Evolutionary conservation across 2,113 vertebrate genomes (phyloP), one percentile per base, ranked within the genome.

Genomic region (Conger conger): DNA sequence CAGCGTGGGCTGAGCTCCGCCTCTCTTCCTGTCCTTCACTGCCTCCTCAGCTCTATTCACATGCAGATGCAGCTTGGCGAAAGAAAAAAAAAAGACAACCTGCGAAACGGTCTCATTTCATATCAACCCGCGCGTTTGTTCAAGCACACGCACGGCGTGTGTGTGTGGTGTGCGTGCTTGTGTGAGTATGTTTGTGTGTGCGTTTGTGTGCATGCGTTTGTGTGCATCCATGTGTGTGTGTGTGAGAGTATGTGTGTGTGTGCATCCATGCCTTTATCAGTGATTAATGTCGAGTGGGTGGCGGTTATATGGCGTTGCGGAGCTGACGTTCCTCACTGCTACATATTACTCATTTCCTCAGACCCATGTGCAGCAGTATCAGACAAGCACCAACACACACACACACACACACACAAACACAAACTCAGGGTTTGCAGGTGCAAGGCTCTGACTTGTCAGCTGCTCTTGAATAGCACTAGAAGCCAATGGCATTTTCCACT

Each of bases 271-370:
- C 50, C 27, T 79, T 37, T 80, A 20, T 36, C 50, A 18, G 83
- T 84, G 83, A 84, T 77, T 84, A 84, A 84, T 84, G 83, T 15
- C 7, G 83, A 80, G 83, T 84, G 83, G 83, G 83, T 33, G 83
- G 53, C 54, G 13, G 36, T 35, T 42, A 38, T 50, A 77, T 84
- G 83, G 76, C n/a, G 37, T n/a, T 60, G 83, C 50, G 38, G 45
- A 84, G 83, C 83, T 80, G 83, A 60, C 35, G 30, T 79, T 84
- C 83, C 76, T 79, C 83, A 79, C 50, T 77, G 73, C 45, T 37
- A 77, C 42, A 50, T 84, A 79, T 80, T 80, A 84, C 77, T 84
- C 83, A 84, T 35, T 84, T 84, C 83, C 83, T 80, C 57, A 77
- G 83, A 79, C 38, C 54, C 45, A 37, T 63, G 77, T 60, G 83